Evolutionary conservation across 2,888 invertebrate species (phyloP), one percentile per base, ranked within the genome.

Genomic region (Himalopsyche japonica): DNA sequence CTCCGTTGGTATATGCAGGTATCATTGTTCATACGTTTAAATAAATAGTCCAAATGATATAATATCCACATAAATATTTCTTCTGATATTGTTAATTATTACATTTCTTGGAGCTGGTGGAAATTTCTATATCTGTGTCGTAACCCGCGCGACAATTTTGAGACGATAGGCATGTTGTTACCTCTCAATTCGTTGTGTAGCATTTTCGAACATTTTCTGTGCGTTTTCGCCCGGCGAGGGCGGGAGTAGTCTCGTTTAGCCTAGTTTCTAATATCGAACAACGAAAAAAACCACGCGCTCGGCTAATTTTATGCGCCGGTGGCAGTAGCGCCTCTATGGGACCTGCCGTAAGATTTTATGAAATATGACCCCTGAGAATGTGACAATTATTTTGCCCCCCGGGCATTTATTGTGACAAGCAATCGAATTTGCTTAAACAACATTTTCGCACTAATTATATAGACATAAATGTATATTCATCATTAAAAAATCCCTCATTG

Each of bases 191-290:
- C 57, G 57, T 57, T 57, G 57, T 57, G 57, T 57, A 24, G 57
- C n/a, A 57, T 57, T 57, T 57, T 57, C 57, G 20, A 57, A 20
- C 57, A 57, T 20, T 57, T 57, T 57, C 57, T 24, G 57, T 91
- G 91, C 90, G 91, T 91, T 91, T 90, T 91, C 89, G 90, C 89
- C 88, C 88, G 87, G n/a, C n/a, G n/a, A n/a, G n/a, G 89, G 89
- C 92, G 89, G 92, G 92, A 92, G 91, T 91, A 91, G 91, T 85
- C 81, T n/a, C 30, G n/a, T 24, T 49, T 79, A 37, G 27, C 47
- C 47, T 24, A 76, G 78, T 34, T 27, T 49, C 37, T 64, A 49
- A 47, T 91, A 92, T 88, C 90, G 86, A 88, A 87, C 88, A 87
- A 86, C 78, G 34, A 43, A 57, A 70, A 88, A 88, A 88, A 87